A percentile compares a stretch with the other conserved stretches of the same genome.
phyloP scores from a whole-genome alignment of 2,113 vertebrate species.

The Ciconia boyciana region DNA sequence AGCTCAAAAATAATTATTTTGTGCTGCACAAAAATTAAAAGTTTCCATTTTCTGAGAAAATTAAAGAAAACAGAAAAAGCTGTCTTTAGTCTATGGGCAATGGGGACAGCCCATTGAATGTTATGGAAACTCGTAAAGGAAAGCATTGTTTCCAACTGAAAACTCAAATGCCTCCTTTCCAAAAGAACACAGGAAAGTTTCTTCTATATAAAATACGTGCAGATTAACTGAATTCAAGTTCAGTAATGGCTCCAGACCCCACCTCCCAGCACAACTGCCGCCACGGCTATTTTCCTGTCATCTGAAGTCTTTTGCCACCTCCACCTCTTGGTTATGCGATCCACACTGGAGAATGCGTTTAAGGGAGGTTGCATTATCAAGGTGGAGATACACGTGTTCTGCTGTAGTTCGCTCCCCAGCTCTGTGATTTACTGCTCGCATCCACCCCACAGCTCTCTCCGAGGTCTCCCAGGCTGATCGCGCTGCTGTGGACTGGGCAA shows the following conservation, averaged over 20 bases:
- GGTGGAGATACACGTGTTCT: background rate
- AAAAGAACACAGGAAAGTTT: background rate
- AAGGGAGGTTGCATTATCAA: background rate
- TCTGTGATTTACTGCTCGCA: background rate
- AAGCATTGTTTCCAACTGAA: background rate
- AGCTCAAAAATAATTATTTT: constrained; percentile 25
- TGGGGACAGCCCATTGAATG: background rate
- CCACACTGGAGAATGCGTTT: background rate
- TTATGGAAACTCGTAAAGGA: background rate
- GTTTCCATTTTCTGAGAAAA: constrained; percentile 10
- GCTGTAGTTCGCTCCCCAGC: background rate
- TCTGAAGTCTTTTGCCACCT: background rate
- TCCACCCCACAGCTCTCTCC: background rate
- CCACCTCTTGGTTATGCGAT: background rate
- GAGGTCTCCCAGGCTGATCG: background rate
- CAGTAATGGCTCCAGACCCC: background rate
- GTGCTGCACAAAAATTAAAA: background rate
- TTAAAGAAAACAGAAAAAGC: background rate
- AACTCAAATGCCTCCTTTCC: background rate
- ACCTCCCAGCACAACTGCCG: background rate
- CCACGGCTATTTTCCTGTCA: background rate
- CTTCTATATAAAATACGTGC: background rate
- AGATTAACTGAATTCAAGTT: background rate
- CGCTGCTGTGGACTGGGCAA: background rate
- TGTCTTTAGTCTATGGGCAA: background rate